Percentiles rank a stretch among this genome's conserved stretches.
Evolutionary conservation across 2,797 vertebrate species (phyloP).

Genomic region (Morelia viridis): DNA sequence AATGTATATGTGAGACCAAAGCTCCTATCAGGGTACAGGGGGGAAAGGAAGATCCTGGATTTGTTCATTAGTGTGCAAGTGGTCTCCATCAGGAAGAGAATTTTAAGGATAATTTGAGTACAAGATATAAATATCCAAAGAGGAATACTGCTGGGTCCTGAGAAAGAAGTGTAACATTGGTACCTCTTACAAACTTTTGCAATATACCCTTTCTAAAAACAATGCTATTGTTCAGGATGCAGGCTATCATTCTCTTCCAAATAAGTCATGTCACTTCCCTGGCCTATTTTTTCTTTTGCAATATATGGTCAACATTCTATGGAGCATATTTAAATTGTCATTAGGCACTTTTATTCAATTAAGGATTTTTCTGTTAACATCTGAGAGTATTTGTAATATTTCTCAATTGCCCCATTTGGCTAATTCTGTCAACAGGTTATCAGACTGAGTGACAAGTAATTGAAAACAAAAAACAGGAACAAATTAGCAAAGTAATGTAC

Average conservation of each 20-base stretch:
- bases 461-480: slow-evolving; percentile 4
- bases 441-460: not conserved
- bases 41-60: not conserved
- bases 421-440: not conserved
- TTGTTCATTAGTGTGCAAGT: not conserved
- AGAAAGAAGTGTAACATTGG: not conserved
- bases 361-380: not conserved
- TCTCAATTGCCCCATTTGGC: not conserved
- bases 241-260: not conserved
- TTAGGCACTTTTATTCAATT: not conserved
- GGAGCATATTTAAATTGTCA: not conserved
- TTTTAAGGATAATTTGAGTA: not conserved
- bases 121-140: not conserved
- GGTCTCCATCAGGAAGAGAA: not conserved
- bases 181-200: not conserved
- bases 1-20: too few species aligned
- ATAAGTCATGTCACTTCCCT: not conserved
- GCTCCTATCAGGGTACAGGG: not conserved
- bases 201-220: not conserved
- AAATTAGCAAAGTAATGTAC: slow-evolving; percentile 68
- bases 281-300: not conserved
- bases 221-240: not conserved
- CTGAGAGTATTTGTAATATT: not conserved
- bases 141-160: not conserved
- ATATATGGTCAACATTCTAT: not conserved